These are phyloP conservation scores for Teleogryllus occipitalis DNA, from an alignment of 1,140 invertebrate species.

Conservation along the genomic window DNA sequence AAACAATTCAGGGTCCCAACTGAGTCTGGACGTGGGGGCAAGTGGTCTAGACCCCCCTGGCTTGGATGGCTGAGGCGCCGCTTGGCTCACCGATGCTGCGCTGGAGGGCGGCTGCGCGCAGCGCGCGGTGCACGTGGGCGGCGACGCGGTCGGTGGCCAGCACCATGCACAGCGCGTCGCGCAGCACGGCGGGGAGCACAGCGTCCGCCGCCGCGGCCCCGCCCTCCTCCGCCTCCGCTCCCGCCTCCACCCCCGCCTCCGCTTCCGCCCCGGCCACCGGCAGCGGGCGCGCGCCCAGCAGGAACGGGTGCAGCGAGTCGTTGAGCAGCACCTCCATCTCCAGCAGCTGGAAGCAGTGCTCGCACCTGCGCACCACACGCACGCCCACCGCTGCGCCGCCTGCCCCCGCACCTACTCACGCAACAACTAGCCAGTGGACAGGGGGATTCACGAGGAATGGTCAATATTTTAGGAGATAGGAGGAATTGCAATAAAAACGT, in stretches of 20 bases:
- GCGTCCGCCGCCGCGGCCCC: constrained; percentile 18
- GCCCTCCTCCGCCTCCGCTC: neutral
- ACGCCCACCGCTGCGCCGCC: no score
- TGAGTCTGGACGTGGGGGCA: no score
- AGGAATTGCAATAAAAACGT: no score
- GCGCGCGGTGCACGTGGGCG: constrained; percentile 25
- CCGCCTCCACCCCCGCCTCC: neutral
- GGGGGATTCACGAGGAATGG: no score
- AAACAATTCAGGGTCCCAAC: no score
- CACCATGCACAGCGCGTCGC: constrained; percentile 27
- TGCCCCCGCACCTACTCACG: no score
- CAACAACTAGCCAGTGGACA: no score
- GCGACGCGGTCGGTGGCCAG: constrained; percentile 24
- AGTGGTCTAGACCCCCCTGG: no score
- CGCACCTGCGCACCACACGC: constrained; percentile 26
- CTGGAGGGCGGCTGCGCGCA: constrained; percentile 24
- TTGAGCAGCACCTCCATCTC: constrained; percentile 32
- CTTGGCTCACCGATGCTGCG: constrained; percentile 25
- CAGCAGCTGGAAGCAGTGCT: constrained; percentile 34
- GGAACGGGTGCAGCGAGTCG: constrained; percentile 29
- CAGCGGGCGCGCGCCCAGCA: constrained; percentile 31
- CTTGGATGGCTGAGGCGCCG: no score
- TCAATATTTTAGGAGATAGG: no score
- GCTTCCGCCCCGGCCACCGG: constrained; percentile 24
- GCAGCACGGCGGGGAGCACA: constrained; percentile 26